A percentile compares a stretch with the other conserved stretches of the same genome.
Conservation (phyloP, 2,797 vertebrate genomes). For the Lophotriccus pileatus region DNA sequence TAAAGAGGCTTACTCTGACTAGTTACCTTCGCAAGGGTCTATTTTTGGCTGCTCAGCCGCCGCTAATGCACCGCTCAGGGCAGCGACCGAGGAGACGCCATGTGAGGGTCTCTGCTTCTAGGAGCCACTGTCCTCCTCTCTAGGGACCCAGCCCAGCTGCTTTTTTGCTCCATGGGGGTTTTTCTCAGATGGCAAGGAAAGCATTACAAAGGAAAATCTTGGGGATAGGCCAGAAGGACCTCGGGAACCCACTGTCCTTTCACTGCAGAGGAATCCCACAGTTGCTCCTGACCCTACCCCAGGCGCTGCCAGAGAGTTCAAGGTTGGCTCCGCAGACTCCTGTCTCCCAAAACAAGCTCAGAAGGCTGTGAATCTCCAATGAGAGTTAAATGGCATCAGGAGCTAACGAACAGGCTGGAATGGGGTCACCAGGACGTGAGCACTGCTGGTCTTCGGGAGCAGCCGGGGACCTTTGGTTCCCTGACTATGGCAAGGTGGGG, state of each 20-base stretch:
- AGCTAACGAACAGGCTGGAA: background rate
- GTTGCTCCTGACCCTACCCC: background rate
- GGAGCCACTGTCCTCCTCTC: background rate
- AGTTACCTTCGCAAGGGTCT: background rate
- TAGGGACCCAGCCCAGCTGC: background rate
- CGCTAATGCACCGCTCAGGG: background rate
- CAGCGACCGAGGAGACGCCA: background rate
- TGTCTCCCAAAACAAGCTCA: background rate
- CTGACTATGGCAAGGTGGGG: fast-evolving
- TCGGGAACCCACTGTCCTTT: background rate
- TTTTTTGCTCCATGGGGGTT: background rate
- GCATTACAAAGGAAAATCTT: background rate
- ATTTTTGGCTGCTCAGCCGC: constrained; percentile 5
- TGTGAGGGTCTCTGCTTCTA: background rate
- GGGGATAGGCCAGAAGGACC: background rate
- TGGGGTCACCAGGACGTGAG: fast-evolving
- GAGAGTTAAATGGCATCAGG: background rate
- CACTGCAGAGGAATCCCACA: background rate
- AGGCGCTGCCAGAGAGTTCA: background rate
- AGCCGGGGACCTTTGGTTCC: background rate
- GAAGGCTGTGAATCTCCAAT: background rate
- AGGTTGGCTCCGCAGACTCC: background rate
- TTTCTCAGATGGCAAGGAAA: background rate
- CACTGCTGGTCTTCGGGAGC: fast-evolving
- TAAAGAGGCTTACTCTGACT: constrained; percentile 15